Conservation (phyloP, 1,140 invertebrate species). For the Drosophila nigrodunni region DNA sequence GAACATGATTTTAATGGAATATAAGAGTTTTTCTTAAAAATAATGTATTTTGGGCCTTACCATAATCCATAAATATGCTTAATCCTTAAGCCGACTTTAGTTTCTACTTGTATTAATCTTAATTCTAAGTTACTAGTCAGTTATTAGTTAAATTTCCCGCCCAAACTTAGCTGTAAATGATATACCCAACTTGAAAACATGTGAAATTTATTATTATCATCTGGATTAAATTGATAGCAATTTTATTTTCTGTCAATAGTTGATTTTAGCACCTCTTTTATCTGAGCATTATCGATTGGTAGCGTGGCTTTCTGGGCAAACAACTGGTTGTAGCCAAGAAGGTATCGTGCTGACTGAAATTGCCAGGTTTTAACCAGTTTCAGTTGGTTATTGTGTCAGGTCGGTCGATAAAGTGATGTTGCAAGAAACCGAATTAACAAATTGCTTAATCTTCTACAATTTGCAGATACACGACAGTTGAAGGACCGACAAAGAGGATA, state of each 20-base stretch:
- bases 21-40: no score
- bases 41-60: no score
- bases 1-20: no score
- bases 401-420: constrained; percentile 60
- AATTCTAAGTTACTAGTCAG: no score
- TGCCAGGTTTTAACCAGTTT: constrained; percentile 75
- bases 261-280: constrained; percentile 71
- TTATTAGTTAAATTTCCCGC: neutral
- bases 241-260: constrained; percentile 4
- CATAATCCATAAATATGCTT: no score
- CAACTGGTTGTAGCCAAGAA: constrained; percentile 17
- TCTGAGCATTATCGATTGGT: constrained; percentile 23
- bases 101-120: no score
- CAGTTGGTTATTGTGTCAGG: constrained; percentile 80
- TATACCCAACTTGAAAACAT: neutral
- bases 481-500: constrained; percentile 23
- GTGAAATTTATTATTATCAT: neutral
- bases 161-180: constrained; percentile 1
- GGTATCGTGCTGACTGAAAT: constrained; percentile 54
- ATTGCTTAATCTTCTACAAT: constrained; percentile 33
- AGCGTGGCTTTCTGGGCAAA: neutral
- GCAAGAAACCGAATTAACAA: constrained; percentile 14
- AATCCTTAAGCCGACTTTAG: no score
- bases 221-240: neutral
- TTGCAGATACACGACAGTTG: constrained; percentile 35